phyloP scores from a whole-genome alignment of 2,113 vertebrate species.

The Ictalurus furcatus region DNA sequence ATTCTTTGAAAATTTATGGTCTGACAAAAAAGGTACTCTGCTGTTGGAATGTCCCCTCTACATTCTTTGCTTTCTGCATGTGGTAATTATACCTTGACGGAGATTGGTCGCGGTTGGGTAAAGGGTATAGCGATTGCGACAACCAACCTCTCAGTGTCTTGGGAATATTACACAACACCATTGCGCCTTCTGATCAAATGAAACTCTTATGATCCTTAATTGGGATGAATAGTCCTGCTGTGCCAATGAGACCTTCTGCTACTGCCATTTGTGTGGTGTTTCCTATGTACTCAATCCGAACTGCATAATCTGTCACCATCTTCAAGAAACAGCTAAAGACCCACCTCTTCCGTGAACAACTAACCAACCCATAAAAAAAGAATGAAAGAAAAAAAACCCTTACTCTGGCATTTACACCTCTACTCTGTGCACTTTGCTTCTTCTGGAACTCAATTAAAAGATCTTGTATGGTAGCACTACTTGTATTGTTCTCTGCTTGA shows the following conservation, averaged over 20 bases:
- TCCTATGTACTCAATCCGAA: neutral
- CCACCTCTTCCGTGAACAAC: too few species aligned
- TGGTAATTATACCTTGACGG: neutral
- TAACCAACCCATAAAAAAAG: too few species aligned
- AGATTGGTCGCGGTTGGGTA: neutral
- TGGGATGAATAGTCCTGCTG: neutral
- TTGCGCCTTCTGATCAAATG: neutral
- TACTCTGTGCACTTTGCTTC: too few species aligned
- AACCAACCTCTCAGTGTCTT: neutral
- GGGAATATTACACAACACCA: neutral
- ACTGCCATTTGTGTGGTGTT: neutral
- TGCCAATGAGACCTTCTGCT: neutral
- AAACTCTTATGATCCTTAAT: neutral
- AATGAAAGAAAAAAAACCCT: too few species aligned
- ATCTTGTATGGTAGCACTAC: too few species aligned
- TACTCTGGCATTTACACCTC: too few species aligned
- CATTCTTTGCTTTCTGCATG: neutral
- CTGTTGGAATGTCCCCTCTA: neutral
- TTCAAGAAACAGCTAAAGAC: too few species aligned
- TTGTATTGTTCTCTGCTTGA: too few species aligned
- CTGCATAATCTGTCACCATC: too few species aligned
- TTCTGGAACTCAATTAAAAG: too few species aligned
- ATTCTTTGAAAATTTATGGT: neutral
- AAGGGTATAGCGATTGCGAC: neutral
- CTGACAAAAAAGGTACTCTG: neutral